phyloP scores from a whole-genome alignment of 2,113 vertebrate species.

The Dipodomys stephensi region DNA sequence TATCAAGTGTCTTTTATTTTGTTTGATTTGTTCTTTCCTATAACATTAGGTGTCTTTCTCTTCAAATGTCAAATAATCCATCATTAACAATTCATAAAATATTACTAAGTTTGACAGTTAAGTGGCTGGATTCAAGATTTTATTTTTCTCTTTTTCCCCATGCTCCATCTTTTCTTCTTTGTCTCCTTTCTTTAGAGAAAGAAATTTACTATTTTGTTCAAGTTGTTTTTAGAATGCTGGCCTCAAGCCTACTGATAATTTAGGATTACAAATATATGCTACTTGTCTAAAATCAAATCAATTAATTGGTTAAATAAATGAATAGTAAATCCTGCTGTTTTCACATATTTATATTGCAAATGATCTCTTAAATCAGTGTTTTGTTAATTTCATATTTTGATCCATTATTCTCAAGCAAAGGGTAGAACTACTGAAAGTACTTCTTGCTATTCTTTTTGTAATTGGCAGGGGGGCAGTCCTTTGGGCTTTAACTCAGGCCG shows the following conservation, averaged over 20 bases:
- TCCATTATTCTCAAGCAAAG: neutral
- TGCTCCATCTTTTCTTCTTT: neutral
- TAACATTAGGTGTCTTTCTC: neutral
- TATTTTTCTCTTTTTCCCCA: neutral
- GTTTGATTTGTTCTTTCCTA: neutral
- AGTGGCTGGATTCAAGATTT: neutral
- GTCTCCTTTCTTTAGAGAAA: neutral
- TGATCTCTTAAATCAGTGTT: neutral
- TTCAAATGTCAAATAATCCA: neutral
- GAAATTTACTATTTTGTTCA: neutral
- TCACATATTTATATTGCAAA: neutral
- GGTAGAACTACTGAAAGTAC: neutral
- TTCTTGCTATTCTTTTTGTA: neutral
- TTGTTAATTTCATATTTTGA: neutral
- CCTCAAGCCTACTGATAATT: too few species aligned
- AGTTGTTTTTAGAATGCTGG: neutral
- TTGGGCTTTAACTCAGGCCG: too few species aligned
- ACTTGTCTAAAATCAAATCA: too few species aligned
- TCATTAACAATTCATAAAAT: neutral
- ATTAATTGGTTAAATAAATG: too few species aligned
- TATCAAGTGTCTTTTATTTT: neutral
- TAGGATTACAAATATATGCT: too few species aligned
- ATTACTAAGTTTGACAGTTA: neutral
- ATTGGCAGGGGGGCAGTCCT: neutral
- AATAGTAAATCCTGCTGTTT: neutral